Base-by-base conservation (phyloP, 2,888 invertebrate species). In the Phortica okadai region DNA sequence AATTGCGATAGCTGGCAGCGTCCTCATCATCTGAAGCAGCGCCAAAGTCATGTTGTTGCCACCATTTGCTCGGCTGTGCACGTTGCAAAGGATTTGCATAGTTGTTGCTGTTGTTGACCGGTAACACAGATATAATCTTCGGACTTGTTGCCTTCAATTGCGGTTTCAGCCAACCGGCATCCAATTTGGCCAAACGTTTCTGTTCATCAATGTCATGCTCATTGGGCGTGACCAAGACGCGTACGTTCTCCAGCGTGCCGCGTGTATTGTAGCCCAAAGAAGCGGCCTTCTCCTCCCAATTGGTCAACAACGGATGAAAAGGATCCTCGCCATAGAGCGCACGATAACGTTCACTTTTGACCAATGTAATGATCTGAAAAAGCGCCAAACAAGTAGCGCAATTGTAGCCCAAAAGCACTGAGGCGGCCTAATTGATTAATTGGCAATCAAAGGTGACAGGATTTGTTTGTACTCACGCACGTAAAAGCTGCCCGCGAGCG, bases 251-350 rank as follows among this genome's bases (percentile, higher is more conserved):
- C 0, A 86, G 80, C 0, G 79, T 74, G 45, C 76, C 76, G 8
- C 72, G 67, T 6, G 44, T 75, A 5, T 74, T 75, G 14, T 77
- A 64, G 6, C 74, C 75, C 11, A 62, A 62, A 74, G 79, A 69
- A 42, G 78, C 14, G 50, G 44, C 67, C 1, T 62, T 62, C 25
- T 62, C 21, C 10, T n/a, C 8, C 42, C 25, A 7, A 72, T 54
- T n/a, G 14, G 1, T 11, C 14, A 56, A 2, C 1, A 81, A 66
- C 4, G 89, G 87, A 74, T 81, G 76, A 54, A 90, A 89, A 0
- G 91, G 90, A 86, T 90, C 89, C 67, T 90, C 84, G n/a, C 91
- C 91, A 73, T 91, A 91, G 2, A 91, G 77, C 10, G 83, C 77
- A 0, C 87, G 86, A 72, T 91, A 91, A 14, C 84, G 88, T 14